phyloP scores from a whole-genome alignment of 1,140 invertebrate genomes.

The Mya arenaria region DNA sequence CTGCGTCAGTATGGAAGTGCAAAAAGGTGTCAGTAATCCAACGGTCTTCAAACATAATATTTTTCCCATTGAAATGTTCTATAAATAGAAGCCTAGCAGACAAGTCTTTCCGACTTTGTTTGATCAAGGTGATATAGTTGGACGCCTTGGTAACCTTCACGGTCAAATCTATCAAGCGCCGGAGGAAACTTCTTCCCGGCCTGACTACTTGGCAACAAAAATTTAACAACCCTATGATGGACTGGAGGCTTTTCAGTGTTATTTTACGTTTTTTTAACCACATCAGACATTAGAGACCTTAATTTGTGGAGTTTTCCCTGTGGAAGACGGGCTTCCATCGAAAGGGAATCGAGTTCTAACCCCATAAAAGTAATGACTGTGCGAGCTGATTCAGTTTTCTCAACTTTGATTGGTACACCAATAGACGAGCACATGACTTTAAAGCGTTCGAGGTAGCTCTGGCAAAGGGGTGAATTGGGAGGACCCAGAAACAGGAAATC shows the following conservation, averaged over 20 bases:
- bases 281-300: neutral
- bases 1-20: constrained; percentile 39
- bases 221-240: constrained; percentile 32
- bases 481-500: constrained; percentile 46
- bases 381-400: constrained; percentile 1
- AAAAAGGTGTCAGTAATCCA: constrained; percentile 13
- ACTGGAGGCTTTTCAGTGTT: constrained; percentile 35
- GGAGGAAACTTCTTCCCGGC: constrained; percentile 40
- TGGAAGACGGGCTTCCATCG: constrained; percentile 28
- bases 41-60: constrained; percentile 1
- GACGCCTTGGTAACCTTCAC: constrained; percentile 27
- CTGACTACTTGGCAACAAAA: constrained; percentile 38
- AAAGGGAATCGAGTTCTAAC: constrained; percentile 7
- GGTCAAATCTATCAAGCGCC: constrained; percentile 46
- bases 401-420: constrained; percentile 32
- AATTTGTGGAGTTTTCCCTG: constrained; percentile 27
- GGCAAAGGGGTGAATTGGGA: neutral
- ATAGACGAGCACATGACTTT: neutral
- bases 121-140: constrained; percentile 19
- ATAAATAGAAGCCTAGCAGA: constrained; percentile 19
- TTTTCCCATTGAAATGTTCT: constrained; percentile 48
- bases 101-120: constrained; percentile 4
- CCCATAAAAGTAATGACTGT: constrained; percentile 28
- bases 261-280: neutral
- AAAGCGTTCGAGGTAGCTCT: neutral